A percentile compares a stretch with the other conserved stretches of the same genome.
phyloP scores from a whole-genome alignment of 2,113 vertebrate species.

The Manacus vitellinus region DNA sequence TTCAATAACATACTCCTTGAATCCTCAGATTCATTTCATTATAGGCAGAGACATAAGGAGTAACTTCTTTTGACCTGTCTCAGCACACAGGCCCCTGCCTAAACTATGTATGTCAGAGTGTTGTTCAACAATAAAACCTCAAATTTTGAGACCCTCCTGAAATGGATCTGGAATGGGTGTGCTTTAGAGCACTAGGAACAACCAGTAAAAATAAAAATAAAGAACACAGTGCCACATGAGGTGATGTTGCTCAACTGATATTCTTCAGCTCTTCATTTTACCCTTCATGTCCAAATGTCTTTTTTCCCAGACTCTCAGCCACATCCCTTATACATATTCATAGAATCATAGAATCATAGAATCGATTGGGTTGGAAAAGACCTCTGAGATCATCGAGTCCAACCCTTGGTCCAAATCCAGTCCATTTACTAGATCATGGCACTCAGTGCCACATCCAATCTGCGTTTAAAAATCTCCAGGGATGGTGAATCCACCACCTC shows the following conservation, averaged over 20 bases:
- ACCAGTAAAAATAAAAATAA: neutral
- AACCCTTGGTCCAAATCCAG: too few species aligned
- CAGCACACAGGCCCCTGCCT: neutral
- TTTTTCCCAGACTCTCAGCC: neutral
- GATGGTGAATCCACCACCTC: too few species aligned
- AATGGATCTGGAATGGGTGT: neutral
- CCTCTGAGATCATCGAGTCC: too few species aligned
- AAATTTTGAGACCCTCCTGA: neutral
- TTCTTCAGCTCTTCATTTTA: neutral
- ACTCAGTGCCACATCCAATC: too few species aligned
- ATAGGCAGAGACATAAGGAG: neutral
- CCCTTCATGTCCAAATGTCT: neutral
- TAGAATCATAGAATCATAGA: too few species aligned
- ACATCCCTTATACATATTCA: neutral
- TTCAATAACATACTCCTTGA: neutral
- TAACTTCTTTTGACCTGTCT: neutral
- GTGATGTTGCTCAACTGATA: neutral
- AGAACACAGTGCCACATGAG: neutral
- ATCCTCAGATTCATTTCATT: neutral
- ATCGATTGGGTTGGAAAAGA: too few species aligned
- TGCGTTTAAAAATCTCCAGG: too few species aligned
- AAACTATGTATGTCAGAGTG: neutral
- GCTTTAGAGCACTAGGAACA: neutral
- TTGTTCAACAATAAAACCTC: neutral
- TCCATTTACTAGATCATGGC: too few species aligned